Evolutionary conservation across 1,140 invertebrate species (phyloP).

Genomic region (Plodia interpunctella): DNA sequence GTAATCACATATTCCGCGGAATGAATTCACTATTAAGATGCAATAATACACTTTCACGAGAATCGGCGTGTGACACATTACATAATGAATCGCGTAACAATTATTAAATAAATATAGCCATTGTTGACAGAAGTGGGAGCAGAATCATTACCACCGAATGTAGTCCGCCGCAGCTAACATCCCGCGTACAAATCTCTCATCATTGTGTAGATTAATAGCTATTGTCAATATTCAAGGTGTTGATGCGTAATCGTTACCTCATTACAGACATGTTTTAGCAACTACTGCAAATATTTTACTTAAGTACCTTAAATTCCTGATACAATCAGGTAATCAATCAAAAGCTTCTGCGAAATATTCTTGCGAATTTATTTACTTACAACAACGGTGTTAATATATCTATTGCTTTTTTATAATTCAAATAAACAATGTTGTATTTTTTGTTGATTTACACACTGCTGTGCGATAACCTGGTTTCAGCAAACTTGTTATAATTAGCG

Average conservation of each 20-base stretch:
- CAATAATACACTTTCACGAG: constrained; percentile 36
- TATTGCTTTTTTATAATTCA: neutral
- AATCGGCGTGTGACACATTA: constrained; percentile 38
- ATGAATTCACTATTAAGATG: constrained; percentile 27
- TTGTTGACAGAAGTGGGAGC: constrained; percentile 23
- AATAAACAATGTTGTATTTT: constrained; percentile 39
- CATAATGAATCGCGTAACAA: constrained; percentile 30
- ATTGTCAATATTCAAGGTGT: constrained; percentile 64
- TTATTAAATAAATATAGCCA: constrained; percentile 29
- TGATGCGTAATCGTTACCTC: constrained; percentile 39
- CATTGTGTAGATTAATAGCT: constrained; percentile 55
- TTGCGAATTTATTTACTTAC: constrained; percentile 32
- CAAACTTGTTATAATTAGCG: constrained; percentile 49
- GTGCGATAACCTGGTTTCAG: constrained; percentile 50
- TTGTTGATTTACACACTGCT: constrained; percentile 39
- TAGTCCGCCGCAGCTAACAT: constrained; percentile 25
- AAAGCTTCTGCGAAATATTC: constrained; percentile 49
- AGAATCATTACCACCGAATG: neutral
- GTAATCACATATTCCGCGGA: constrained; percentile 28
- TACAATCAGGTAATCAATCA: neutral
- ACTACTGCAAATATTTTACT: neutral
- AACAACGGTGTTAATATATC: neutral
- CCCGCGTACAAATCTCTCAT: constrained; percentile 41
- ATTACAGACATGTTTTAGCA: constrained; percentile 18
- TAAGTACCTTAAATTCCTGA: neutral